phyloP scores from a whole-genome alignment of 1,140 invertebrate species.

The Hetaerina americana region DNA sequence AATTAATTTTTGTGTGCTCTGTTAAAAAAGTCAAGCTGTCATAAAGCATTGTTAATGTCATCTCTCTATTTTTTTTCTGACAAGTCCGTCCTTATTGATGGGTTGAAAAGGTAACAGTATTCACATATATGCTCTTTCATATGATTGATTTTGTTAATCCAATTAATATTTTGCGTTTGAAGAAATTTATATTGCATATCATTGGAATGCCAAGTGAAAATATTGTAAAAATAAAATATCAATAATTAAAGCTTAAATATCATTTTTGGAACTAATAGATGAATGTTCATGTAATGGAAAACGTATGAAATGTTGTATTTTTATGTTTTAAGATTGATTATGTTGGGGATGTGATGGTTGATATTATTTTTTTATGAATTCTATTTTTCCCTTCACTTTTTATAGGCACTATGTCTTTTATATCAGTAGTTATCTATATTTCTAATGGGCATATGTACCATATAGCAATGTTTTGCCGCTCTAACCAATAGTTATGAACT shows the following conservation, averaged over 20 bases:
- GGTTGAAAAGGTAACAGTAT: constrained; percentile 17
- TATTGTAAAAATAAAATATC: background rate
- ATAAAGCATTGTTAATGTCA: constrained; percentile 13
- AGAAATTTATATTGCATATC: background rate
- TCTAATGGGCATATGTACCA: too few species aligned
- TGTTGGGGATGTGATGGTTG: background rate
- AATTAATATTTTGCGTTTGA: background rate
- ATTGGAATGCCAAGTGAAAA: background rate
- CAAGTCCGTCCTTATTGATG: constrained; percentile 17
- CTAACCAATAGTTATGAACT: too few species aligned
- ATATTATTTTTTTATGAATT: too few species aligned
- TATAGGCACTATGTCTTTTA: too few species aligned
- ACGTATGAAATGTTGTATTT: background rate
- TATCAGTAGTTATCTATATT: too few species aligned
- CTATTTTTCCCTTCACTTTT: too few species aligned
- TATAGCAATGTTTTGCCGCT: too few species aligned
- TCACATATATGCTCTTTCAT: constrained; percentile 12
- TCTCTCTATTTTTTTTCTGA: constrained; percentile 17
- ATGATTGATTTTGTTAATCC: constrained; percentile 5
- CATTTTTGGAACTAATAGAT: constrained; percentile 5
- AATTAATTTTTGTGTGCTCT: background rate
- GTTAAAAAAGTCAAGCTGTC: constrained; percentile 4
- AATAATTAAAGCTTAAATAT: background rate
- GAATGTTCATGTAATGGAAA: background rate
- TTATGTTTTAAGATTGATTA: background rate